Conservation (phyloP, 2,888 invertebrate genomes). For the Apamea epomidion region DNA sequence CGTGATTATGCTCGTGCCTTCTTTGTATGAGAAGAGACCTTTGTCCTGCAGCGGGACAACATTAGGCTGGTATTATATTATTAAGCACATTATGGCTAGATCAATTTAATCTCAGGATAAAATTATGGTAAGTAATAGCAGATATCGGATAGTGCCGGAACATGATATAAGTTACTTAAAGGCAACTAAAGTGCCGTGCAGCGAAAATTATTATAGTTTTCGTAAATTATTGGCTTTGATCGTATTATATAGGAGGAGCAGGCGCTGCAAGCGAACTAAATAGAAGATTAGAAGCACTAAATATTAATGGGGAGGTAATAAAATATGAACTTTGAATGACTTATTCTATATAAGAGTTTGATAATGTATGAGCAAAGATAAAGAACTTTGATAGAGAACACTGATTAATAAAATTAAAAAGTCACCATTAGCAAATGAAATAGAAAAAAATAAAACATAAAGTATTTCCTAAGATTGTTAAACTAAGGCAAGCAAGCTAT, state of each 20-base stretch:
- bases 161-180: neutral
- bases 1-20: no score
- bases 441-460: no score
- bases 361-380: neutral
- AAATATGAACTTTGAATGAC: neutral
- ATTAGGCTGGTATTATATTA: no score
- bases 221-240: neutral
- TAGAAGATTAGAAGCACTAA: constrained; percentile 3
- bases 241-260: neutral
- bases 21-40: no score
- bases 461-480: no score
- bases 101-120: no score
- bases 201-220: constrained; percentile 1
- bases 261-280: neutral
- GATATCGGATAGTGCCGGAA: neutral
- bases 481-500: no score
- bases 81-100: no score
- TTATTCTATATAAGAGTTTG: neutral
- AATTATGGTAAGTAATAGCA: no score
- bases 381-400: neutral
- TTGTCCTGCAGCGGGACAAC: no score
- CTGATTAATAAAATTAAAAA: no score
- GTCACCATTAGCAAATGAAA: no score
- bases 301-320: constrained; percentile 15
- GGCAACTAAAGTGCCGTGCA: neutral